These are phyloP conservation scores for Parambassis ranga DNA, from an alignment of 2,797 vertebrate genomes.

Conservation along the genomic window DNA sequence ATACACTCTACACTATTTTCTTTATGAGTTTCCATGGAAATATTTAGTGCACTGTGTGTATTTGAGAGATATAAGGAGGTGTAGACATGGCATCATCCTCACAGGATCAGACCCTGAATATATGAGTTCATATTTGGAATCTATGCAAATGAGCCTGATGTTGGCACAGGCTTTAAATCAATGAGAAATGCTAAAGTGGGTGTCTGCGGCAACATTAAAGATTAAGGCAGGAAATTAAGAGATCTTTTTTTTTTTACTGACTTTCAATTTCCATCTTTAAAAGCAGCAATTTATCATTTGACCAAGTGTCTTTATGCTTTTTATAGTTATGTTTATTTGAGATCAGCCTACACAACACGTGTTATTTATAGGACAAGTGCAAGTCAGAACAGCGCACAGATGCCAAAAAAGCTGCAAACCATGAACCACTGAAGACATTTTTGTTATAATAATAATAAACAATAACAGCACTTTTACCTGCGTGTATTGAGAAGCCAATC, in stretches of 20 bases:
- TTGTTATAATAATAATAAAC: constrained; percentile 16
- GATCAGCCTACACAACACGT: constrained; percentile 13
- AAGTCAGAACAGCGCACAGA: constrained; percentile 28
- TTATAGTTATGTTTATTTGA: constrained; percentile 11
- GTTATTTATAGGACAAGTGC: constrained; percentile 40
- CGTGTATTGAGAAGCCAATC: constrained; percentile 1
- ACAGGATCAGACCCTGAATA: constrained; percentile 15
- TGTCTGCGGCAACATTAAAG: constrained; percentile 27
- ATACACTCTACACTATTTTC: constrained; percentile 2
- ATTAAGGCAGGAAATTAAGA: constrained; percentile 36
- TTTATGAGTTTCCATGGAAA: constrained; percentile 53
- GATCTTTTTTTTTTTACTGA: not conserved
- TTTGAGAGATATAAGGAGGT: not conserved
- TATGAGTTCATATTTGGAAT: constrained; percentile 24
- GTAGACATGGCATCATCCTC: not conserved
- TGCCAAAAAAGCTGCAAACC: too few relatives aligned
- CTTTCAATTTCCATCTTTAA: constrained; percentile 23
- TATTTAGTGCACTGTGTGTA: constrained; percentile 4
- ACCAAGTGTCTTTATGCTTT: constrained; percentile 1
- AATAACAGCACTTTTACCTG: constrained; percentile 3
- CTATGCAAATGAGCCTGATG: constrained; percentile 28
- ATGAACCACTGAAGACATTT: not conserved
- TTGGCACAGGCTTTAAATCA: constrained; percentile 41
- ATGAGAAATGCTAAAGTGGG: constrained; percentile 14
- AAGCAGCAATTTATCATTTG: constrained; percentile 21